Base-by-base conservation (phyloP, 2,797 vertebrate species). In the Tiaroga cobitis region DNA sequence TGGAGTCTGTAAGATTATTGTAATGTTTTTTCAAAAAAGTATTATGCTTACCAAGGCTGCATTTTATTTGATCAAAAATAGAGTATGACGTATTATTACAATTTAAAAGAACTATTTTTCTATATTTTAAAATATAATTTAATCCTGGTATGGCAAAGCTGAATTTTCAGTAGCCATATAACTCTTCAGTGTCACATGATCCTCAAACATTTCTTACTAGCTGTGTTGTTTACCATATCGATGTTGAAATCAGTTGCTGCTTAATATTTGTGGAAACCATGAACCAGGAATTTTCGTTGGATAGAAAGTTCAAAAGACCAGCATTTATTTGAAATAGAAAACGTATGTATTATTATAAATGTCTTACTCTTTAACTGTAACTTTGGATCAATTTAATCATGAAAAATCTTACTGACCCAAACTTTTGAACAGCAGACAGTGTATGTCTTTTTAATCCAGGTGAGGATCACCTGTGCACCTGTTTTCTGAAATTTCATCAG, bases 401-500 rank as follows among this genome's bases (percentile, higher is more conserved):
- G 13, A 46, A 15, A 74, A 15, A 51, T 51, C 46, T 51, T 51
- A 7, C 29, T 54, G 5, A 21, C 18, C 8, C n/a, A 29, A 34
- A 74, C 5, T 29, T 43, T 21, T 21, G 8, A 73, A 15, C 11
- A 5, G n/a, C 4, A 15, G 43, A 15, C 11, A 19, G 18, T 65
- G 0, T 29, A 11, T 34, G 3, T 65, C 13, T 49, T 24, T 65
- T 32, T 65, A 26, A 54, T 54, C 7, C 56, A 65, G 46, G 37
- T n/a, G 54, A 51, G 69, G 67, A 26, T 85, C 79, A 81, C 80
- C 74, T 84, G 65, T 87, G 3, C 86, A 39, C 65, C 69, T 68
- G 26, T 85, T 2, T 73, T 91, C 90, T 95, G 90, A 83, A 68
- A 74, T 94, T 90, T 92, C 91, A 88, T 74, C 39, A 43, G 83